Evolutionary conservation across 2,888 invertebrate species (phyloP).

Genomic region (Ceraclea dissimilis): DNA sequence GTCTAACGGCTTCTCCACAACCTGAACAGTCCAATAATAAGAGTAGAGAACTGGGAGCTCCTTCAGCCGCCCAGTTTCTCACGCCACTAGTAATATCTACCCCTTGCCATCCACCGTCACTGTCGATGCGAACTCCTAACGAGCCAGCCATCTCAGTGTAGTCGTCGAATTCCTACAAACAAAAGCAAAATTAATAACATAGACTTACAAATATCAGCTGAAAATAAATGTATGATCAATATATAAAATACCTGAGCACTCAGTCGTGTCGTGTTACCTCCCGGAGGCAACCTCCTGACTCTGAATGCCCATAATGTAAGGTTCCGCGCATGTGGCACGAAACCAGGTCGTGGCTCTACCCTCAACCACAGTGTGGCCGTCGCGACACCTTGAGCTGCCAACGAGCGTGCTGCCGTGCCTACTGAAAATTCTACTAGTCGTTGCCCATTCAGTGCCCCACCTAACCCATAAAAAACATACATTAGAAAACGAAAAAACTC

Average conservation of each 20-base stretch:
- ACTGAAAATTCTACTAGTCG: slow-evolving; percentile 73
- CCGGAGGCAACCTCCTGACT: slow-evolving; percentile 43
- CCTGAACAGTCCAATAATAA: slow-evolving; percentile 81
- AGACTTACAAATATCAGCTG: too few relatives aligned
- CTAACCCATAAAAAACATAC: slow-evolving; percentile 39
- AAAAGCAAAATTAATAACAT: neutral
- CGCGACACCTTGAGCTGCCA: slow-evolving; percentile 61
- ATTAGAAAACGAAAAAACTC: too few relatives aligned
- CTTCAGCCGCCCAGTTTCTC: slow-evolving; percentile 60
- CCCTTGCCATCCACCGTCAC: slow-evolving; percentile 70
- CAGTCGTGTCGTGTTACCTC: slow-evolving; percentile 55
- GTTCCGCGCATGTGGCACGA: slow-evolving; percentile 35
- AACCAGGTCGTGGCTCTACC: slow-evolving; percentile 28
- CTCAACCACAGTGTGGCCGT: slow-evolving; percentile 73
- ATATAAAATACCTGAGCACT: slow-evolving; percentile 46
- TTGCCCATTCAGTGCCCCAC: slow-evolving; percentile 76
- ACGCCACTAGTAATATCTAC: slow-evolving; percentile 76
- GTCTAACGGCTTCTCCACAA: slow-evolving; percentile 65
- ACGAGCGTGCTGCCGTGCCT: slow-evolving; percentile 41
- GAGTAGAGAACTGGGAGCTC: slow-evolving; percentile 49
- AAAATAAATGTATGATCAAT: too few relatives aligned
- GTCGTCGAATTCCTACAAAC: slow-evolving; percentile 48
- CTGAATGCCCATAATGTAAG: slow-evolving; percentile 68
- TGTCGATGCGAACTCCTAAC: slow-evolving; percentile 29
- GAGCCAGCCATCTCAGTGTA: slow-evolving; percentile 51